These are phyloP conservation scores for Abrostola triplasia DNA, from an alignment of 2,888 invertebrate species.

Conservation along the genomic window DNA sequence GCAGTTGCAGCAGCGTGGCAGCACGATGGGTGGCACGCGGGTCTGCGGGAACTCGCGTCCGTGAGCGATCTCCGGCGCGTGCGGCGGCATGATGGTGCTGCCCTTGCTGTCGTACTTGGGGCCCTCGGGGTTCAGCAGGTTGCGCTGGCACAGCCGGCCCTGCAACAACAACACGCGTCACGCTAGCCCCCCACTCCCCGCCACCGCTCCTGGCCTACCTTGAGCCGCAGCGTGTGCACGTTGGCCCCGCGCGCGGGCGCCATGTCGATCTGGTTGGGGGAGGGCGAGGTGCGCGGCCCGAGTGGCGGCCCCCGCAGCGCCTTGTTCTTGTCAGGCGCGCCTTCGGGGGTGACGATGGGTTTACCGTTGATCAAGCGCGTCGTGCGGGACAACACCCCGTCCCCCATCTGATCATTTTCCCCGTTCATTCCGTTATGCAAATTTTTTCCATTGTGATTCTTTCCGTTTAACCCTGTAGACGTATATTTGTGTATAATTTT, in stretches of 20 bases:
- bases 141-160: slow-evolving; percentile 74
- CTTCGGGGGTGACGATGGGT: not conserved
- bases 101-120: slow-evolving; percentile 52
- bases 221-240: slow-evolving; percentile 58
- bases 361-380: not conserved
- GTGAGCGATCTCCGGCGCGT: not conserved
- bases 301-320: not conserved
- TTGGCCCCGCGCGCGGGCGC: slow-evolving; percentile 68
- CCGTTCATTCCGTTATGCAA: too few species aligned
- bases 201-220: slow-evolving; percentile 50
- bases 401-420: too few species aligned
- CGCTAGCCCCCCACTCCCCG: too few species aligned
- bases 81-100: slow-evolving; percentile 57
- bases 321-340: not conserved
- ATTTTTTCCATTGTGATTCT: too few species aligned
- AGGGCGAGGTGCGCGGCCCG: slow-evolving; percentile 24
- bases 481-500: too few species aligned
- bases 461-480: too few species aligned
- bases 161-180: slow-evolving; percentile 33
- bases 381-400: not conserved
- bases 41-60: slow-evolving; percentile 58
- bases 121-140: slow-evolving; percentile 64
- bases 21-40: slow-evolving; percentile 54
- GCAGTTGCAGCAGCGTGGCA: slow-evolving; percentile 81
- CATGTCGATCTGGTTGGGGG: slow-evolving; percentile 68